Percentiles rank a stretch among this genome's conserved stretches.
Conservation (phyloP, 1,140 invertebrate species). For the Belonocnema kinseyi region DNA sequence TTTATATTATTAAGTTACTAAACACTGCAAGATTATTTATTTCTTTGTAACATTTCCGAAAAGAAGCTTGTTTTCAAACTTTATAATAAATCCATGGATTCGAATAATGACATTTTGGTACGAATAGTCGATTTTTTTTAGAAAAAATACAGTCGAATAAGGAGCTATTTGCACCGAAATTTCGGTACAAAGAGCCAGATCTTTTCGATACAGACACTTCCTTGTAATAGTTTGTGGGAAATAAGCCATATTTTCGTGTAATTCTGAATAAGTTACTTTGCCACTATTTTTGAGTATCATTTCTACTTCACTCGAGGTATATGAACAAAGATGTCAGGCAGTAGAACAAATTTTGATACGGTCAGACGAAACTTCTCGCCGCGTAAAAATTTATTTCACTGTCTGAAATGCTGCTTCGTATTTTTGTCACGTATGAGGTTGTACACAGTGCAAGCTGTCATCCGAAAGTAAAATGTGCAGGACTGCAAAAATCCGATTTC, state of each 20-base stretch:
- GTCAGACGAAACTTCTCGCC: constrained; percentile 13
- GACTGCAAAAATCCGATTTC: constrained; percentile 28
- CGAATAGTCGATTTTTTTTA: too few species aligned
- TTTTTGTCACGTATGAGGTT: constrained; percentile 23
- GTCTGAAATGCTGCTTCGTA: constrained; percentile 24
- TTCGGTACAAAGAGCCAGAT: too few species aligned
- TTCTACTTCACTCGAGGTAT: constrained; percentile 8
- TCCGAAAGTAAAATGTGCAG: constrained; percentile 28
- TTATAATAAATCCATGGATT: too few species aligned
- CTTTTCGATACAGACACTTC: too few species aligned
- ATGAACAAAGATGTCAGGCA: constrained; percentile 9
- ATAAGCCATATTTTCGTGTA: neutral
- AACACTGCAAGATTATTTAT: too few species aligned
- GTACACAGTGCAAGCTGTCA: constrained; percentile 22
- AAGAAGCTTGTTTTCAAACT: too few species aligned
- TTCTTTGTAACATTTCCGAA: too few species aligned
- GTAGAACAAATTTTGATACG: constrained; percentile 17
- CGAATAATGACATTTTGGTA: too few species aligned
- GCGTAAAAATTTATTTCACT: constrained; percentile 31
- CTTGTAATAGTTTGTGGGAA: neutral
- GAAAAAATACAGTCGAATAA: neutral
- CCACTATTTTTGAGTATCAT: constrained; percentile 1
- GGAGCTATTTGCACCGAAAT: too few species aligned
- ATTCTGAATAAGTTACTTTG: neutral
- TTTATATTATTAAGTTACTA: too few species aligned